These are phyloP conservation scores for Atractosteus spatula DNA, from an alignment of 2,113 vertebrate genomes.

Conservation along the genomic window DNA sequence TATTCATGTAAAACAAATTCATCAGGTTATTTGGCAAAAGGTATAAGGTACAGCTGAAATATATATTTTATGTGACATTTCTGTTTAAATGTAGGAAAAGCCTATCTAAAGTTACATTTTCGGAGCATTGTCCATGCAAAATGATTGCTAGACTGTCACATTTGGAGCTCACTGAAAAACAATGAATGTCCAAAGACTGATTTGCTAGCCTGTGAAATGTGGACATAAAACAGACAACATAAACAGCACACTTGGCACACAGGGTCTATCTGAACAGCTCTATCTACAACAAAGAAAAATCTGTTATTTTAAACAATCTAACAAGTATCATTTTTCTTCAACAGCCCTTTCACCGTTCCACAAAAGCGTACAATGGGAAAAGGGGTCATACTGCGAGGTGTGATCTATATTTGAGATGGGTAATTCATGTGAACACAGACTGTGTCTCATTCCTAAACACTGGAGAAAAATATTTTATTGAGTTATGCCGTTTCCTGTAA, in stretches of 20 bases:
- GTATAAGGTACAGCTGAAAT: constrained; percentile 9
- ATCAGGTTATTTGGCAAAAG: background rate
- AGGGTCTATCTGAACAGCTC: constrained; percentile 19
- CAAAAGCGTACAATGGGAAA: no score
- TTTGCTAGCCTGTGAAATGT: background rate
- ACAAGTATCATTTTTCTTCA: no score
- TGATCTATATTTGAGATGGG: no score
- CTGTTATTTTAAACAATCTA: no score
- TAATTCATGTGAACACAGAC: no score
- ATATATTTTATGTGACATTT: constrained; percentile 4
- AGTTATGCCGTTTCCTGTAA: no score
- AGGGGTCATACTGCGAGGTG: no score
- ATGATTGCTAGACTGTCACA: constrained; percentile 13
- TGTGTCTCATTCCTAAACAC: no score
- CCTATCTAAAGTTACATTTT: constrained; percentile 12
- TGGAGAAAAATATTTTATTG: no score
- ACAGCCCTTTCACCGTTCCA: no score
- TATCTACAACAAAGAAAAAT: background rate
- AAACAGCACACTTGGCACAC: background rate
- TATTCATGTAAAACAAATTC: background rate
- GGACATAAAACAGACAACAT: constrained; percentile 8
- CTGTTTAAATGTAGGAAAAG: constrained; percentile 17
- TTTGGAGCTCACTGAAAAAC: constrained; percentile 7
- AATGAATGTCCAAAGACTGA: background rate
- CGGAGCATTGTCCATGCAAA: constrained; percentile 31